phyloP scores from a whole-genome alignment of 2,797 vertebrate genomes.

The Bradypus variegatus region DNA sequence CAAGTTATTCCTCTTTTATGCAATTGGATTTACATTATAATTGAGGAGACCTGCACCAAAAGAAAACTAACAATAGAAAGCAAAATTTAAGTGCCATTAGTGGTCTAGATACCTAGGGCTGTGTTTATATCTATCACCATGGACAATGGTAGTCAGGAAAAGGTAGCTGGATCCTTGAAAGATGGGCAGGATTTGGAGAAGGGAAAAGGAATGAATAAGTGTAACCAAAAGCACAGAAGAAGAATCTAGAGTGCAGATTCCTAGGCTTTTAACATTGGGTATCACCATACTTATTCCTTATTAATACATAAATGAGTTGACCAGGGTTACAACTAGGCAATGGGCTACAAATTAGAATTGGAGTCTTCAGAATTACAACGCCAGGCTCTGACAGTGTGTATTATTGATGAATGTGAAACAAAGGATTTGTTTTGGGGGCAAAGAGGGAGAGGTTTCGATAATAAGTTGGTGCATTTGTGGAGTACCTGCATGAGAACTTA shows the following conservation, averaged over 20 bases:
- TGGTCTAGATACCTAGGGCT: neutral
- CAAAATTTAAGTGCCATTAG: neutral
- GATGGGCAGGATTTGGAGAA: neutral
- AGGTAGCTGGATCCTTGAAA: neutral
- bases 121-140: neutral
- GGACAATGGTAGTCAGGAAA: neutral
- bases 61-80: neutral
- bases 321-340: neutral
- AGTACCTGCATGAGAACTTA: neutral
- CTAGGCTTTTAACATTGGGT: neutral
- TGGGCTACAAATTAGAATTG: neutral
- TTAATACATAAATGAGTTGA: neutral
- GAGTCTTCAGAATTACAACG: conserved; percentile 23
- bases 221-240: neutral
- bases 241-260: neutral
- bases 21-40: neutral
- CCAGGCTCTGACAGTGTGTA: neutral
- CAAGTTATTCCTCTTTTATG: neutral
- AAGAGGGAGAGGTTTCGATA: neutral
- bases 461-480: neutral
- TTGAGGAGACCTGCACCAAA: neutral
- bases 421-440: neutral
- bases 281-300: neutral
- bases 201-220: neutral
- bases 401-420: neutral